These are phyloP conservation scores for Enoplosus armatus DNA, from an alignment of 2,797 vertebrate species.

Conservation along the genomic window DNA sequence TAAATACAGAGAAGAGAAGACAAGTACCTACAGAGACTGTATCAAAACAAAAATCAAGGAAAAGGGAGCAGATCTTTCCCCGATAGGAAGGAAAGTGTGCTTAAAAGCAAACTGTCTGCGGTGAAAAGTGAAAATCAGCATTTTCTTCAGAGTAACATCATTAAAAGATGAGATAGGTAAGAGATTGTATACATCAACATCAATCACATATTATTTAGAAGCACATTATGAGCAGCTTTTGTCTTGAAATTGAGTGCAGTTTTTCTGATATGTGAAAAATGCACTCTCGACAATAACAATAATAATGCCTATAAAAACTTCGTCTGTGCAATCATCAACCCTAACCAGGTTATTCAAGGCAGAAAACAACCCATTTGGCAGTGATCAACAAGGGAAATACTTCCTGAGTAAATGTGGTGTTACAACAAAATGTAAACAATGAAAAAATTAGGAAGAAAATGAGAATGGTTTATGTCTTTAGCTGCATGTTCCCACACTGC, in stretches of 20 bases:
- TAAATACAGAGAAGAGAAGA: neutral
- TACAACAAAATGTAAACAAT: too few species aligned
- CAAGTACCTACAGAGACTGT: neutral
- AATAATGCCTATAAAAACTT: conserved; percentile 11
- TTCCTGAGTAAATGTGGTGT: neutral
- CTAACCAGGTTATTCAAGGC: conserved; percentile 21
- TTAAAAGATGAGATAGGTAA: conserved; percentile 12
- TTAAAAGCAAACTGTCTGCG: neutral
- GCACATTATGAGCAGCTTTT: neutral
- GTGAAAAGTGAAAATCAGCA: conserved; percentile 10
- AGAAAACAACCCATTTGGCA: conserved; percentile 9
- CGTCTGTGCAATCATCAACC: conserved; percentile 9
- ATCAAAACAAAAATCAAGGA: neutral
- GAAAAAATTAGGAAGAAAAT: too few species aligned
- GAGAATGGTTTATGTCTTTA: neutral
- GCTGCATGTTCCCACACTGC: neutral
- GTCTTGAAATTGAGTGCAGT: conserved; percentile 11
- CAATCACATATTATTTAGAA: conserved; percentile 17
- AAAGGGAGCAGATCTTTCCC: neutral
- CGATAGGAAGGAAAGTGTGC: neutral
- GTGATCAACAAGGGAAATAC: conserved; percentile 1
- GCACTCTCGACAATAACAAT: conserved; percentile 4
- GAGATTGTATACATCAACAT: conserved; percentile 14
- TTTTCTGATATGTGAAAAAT: conserved; percentile 26
- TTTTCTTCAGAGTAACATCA: conserved; percentile 22